A percentile compares a stretch with the other conserved stretches of the same genome.
Conservation (phyloP, 1,140 invertebrate species). For the Odontomachus brunneus region DNA sequence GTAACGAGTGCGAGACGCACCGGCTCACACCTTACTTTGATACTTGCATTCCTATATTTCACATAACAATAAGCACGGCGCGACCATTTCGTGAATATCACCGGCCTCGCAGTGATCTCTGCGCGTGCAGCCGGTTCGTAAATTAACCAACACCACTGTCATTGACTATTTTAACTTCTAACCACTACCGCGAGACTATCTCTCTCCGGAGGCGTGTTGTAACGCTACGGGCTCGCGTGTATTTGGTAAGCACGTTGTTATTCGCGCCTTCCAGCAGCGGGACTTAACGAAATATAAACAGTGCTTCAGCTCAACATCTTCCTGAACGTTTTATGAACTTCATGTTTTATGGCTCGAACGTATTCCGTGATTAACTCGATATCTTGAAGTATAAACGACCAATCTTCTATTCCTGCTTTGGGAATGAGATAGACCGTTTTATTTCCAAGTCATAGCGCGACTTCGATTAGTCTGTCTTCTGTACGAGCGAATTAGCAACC, state of each 20-base stretch:
- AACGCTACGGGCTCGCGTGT: not conserved
- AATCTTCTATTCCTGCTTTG: not conserved
- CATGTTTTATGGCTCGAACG: not conserved
- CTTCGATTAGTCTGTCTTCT: not conserved
- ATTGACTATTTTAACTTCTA: slow-evolving; percentile 46
- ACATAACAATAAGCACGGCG: slow-evolving; percentile 34
- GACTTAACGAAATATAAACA: slow-evolving; percentile 24
- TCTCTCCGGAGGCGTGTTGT: not conserved
- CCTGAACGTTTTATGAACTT: slow-evolving; percentile 31
- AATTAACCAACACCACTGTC: slow-evolving; percentile 31
- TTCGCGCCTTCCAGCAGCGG: not conserved
- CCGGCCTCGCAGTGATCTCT: not conserved
- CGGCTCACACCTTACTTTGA: slow-evolving; percentile 38
- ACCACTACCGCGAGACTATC: slow-evolving; percentile 23
- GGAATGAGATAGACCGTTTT: no score
- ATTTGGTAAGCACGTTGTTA: slow-evolving; percentile 23
- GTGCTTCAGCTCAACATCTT: not conserved
- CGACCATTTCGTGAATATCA: slow-evolving; percentile 10
- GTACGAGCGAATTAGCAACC: no score
- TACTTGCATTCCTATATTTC: slow-evolving; percentile 30
- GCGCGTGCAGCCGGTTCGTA: not conserved
- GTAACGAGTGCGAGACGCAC: slow-evolving; percentile 37
- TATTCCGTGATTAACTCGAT: slow-evolving; percentile 13
- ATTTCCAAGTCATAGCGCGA: not conserved
- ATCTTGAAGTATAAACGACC: not conserved